phyloP scores from a whole-genome alignment of 2,797 vertebrate genomes.

The Fringilla coelebs region DNA sequence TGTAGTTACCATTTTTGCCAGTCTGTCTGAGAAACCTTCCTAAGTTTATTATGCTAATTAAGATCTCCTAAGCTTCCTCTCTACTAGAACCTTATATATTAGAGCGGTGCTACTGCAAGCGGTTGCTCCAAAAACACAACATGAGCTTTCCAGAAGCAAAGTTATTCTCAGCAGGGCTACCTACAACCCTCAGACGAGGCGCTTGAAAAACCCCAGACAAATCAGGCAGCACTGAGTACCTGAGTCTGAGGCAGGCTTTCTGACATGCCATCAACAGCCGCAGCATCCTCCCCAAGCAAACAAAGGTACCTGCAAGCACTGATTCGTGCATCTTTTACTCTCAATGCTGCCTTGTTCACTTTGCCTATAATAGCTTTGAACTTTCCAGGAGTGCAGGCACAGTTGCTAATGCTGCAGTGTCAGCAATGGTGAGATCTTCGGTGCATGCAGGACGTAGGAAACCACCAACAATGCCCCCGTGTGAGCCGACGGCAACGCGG shows the following conservation, averaged over 20 bases:
- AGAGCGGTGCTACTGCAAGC: neutral
- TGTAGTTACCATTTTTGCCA: neutral
- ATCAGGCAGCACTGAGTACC: neutral
- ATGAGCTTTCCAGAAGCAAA: neutral
- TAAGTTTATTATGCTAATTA: neutral
- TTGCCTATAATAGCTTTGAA: neutral
- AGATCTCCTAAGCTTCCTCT: neutral
- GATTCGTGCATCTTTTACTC: neutral
- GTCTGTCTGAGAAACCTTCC: neutral
- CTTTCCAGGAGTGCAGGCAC: neutral
- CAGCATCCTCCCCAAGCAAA: neutral
- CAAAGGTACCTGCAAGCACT: neutral
- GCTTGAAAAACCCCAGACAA: neutral
- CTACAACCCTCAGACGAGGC: neutral
- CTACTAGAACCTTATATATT: neutral
- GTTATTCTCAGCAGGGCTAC: neutral
- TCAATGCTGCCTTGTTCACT: neutral
- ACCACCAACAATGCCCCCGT: neutral
- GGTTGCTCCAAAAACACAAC: neutral
- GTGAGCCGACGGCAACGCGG: accelerated
- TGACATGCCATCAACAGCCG: accelerated
- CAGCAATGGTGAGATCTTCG: neutral
- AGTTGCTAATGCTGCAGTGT: neutral
- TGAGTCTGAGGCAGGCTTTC: neutral
- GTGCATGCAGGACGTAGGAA: neutral